phyloP scores from a whole-genome alignment of 2,888 invertebrate genomes.

The Sphinx pinastri region DNA sequence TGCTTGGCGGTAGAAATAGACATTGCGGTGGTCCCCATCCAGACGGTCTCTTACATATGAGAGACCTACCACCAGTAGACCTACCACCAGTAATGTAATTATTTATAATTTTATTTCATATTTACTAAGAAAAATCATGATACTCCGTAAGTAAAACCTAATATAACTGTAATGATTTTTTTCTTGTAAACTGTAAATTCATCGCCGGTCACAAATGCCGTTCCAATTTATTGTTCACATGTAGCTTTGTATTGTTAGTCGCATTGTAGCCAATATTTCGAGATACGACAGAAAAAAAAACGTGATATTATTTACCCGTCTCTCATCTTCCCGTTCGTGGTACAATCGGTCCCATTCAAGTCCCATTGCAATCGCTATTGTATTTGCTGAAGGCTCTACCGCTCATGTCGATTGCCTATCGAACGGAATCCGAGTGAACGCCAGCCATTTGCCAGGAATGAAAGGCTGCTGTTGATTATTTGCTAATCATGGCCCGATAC shows the following conservation, averaged over 20 bases:
- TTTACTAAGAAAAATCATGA: too few relatives aligned
- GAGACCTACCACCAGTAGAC: too few relatives aligned
- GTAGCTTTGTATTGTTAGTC: background rate
- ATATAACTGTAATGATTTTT: background rate
- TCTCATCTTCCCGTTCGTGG: conserved; percentile 64
- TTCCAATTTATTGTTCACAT: background rate
- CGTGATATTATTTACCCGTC: conserved; percentile 69
- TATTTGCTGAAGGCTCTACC: conserved; percentile 77
- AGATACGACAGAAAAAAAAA: conserved; percentile 45
- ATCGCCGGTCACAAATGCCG: background rate
- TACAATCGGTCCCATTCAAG: conserved; percentile 64
- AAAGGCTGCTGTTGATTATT: conserved; percentile 61
- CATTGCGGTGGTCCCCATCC: too few relatives aligned
- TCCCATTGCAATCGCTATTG: conserved; percentile 72
- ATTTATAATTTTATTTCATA: too few relatives aligned
- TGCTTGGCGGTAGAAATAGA: too few relatives aligned
- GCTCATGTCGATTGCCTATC: conserved; percentile 77
- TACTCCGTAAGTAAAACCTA: background rate
- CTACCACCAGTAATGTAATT: too few relatives aligned
- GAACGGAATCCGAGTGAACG: conserved; percentile 59
- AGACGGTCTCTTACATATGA: too few relatives aligned
- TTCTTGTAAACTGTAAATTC: background rate
- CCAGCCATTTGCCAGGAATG: conserved; percentile 62
- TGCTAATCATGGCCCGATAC: conserved; percentile 60
- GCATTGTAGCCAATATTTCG: conserved; percentile 38